Conservation (phyloP, 2,888 invertebrate species). For the Agrochola circellaris region DNA sequence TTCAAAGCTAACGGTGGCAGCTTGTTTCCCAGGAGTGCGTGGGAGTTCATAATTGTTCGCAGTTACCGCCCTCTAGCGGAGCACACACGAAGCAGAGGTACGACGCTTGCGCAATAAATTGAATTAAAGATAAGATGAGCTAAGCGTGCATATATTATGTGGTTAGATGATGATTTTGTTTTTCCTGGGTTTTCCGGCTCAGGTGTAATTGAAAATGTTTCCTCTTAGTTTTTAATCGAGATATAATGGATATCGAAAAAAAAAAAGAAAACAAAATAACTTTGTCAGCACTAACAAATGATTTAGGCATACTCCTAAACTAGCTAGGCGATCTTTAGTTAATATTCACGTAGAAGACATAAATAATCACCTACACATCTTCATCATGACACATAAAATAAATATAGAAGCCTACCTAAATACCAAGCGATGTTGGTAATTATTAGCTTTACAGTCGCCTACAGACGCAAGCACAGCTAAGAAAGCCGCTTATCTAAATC, state of each 20-base stretch:
- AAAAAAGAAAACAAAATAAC: neutral
- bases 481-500: conserved; percentile 55
- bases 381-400: conserved; percentile 4
- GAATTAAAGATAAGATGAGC: conserved; percentile 50
- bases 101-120: conserved; percentile 49
- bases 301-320: neutral
- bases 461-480: conserved; percentile 37
- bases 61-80: conserved; percentile 62
- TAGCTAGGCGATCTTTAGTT: neutral
- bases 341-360: neutral
- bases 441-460: conserved; percentile 37
- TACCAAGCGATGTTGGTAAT: conserved; percentile 23
- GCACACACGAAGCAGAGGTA: conserved; percentile 24
- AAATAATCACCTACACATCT: neutral
- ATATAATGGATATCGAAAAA: neutral
- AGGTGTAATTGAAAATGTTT: conserved; percentile 16
- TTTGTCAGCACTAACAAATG: neutral
- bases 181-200: conserved; percentile 17
- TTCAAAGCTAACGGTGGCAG: conserved; percentile 57
- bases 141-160: conserved; percentile 45
- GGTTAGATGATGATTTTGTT: conserved; percentile 16
- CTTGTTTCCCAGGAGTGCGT: conserved; percentile 67
- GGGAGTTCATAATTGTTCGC: conserved; percentile 75
- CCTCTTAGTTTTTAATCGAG: neutral
- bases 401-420: conserved; percentile 24